phyloP scores from a whole-genome alignment of 2,888 invertebrate species.

The Julus scandinavius region DNA sequence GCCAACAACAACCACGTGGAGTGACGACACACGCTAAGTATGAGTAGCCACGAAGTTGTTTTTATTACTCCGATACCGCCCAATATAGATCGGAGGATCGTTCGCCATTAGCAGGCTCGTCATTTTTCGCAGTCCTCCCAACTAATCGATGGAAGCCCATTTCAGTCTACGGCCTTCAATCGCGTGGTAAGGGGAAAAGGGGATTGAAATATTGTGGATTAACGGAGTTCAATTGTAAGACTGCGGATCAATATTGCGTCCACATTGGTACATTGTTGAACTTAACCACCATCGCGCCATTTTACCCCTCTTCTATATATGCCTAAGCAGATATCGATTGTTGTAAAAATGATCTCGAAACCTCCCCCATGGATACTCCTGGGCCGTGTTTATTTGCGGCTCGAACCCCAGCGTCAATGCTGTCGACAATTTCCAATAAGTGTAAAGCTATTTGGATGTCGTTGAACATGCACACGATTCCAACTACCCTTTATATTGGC shows the following conservation, averaged over 20 bases:
- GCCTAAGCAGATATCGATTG: not conserved
- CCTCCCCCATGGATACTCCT: not conserved
- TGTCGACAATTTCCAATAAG: not conserved
- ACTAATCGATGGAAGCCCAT: not conserved
- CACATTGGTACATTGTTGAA: not conserved
- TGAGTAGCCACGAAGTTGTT: not conserved
- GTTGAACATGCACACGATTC: not conserved
- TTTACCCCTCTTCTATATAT: not conserved
- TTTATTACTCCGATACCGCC: not conserved
- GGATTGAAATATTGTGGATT: not conserved
- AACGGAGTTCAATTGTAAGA: not conserved
- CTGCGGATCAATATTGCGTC: not conserved
- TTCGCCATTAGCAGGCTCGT: not conserved
- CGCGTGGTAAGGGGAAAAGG: not conserved
- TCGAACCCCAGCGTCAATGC: not conserved
- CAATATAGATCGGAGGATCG: not conserved
- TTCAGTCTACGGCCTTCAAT: not conserved
- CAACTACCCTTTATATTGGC: not conserved
- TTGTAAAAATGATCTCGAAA: not conserved
- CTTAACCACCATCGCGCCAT: not conserved
- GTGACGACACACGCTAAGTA: no score
- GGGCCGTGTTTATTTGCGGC: not conserved
- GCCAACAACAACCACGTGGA: not conserved
- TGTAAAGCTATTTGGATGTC: slow-evolving; percentile 2
- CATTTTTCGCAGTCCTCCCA: not conserved